A percentile compares a stretch with the other conserved stretches of the same genome.
phyloP scores from a whole-genome alignment of 2,113 vertebrate genomes.

The Planiliza haematocheilus region DNA sequence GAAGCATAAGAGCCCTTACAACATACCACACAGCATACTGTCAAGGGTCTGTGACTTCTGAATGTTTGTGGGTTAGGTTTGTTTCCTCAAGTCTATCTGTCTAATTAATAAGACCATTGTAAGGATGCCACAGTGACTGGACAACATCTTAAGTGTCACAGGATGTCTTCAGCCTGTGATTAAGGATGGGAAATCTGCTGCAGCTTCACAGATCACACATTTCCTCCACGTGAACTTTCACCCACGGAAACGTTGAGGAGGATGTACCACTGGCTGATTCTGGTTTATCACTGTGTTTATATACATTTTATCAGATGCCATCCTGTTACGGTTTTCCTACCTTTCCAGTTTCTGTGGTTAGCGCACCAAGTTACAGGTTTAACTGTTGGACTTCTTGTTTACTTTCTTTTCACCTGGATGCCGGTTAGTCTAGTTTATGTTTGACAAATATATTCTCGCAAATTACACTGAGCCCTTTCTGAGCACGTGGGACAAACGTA shows the following conservation, averaged over 20 bases:
- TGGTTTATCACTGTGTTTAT: neutral
- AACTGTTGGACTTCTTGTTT: neutral
- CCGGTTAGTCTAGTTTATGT: neutral
- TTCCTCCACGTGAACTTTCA: conserved; percentile 13
- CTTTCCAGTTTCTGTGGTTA: conserved; percentile 5
- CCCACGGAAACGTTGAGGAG: conserved; percentile 1
- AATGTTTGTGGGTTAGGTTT: neutral
- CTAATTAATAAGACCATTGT: neutral
- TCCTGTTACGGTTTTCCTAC: too few species aligned
- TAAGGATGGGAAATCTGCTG: conserved; percentile 35
- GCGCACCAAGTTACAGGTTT: neutral
- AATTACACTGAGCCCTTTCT: too few species aligned
- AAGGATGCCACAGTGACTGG: neutral
- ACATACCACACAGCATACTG: conserved; percentile 27
- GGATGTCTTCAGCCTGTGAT: conserved; percentile 24
- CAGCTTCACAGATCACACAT: conserved; percentile 15
- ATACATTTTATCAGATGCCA: neutral
- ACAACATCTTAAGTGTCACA: neutral
- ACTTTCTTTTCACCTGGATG: neutral
- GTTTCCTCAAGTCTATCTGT: neutral
- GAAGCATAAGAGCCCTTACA: conserved; percentile 20
- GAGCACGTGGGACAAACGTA: too few species aligned
- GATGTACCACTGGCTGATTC: rapidly evolving
- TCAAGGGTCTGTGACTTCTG: neutral
- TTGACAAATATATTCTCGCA: too few species aligned